Evolutionary conservation across 1,140 invertebrate genomes (phyloP).

Genomic region (Sycophaga agraensis): DNA sequence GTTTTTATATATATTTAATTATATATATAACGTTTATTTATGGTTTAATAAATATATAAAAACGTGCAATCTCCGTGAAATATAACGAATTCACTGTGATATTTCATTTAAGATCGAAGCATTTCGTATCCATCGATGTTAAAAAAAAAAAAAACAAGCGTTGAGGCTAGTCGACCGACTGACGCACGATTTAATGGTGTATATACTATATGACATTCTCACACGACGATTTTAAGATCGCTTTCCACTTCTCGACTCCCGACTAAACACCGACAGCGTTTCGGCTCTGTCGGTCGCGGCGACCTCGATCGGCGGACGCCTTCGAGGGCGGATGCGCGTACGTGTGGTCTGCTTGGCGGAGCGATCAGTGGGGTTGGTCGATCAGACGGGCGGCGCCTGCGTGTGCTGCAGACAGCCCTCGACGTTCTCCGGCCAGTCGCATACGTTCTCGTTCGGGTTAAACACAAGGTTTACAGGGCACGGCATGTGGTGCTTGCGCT

Average conservation of each 20-base stretch:
- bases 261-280: no score
- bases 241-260: no score
- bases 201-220: no score
- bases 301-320: no score
- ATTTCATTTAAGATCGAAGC: neutral
- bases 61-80: neutral
- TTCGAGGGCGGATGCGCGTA: no score
- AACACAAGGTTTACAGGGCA: constrained; percentile 92
- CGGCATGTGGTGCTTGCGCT: constrained; percentile 95
- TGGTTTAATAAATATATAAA: constrained; percentile 24
- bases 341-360: no score
- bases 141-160: no score
- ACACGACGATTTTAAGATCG: no score
- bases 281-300: no score
- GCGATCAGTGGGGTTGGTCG: neutral
- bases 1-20: no score
- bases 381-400: constrained; percentile 67
- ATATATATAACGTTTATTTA: constrained; percentile 12
- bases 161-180: no score
- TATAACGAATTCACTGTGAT: neutral
- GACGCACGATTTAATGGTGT: no score
- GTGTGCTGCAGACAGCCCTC: constrained; percentile 83
- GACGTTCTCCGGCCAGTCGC: constrained; percentile 95
- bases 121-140: neutral
- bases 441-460: constrained; percentile 90